phyloP scores from a whole-genome alignment of 2,797 vertebrate genomes.

The Halcyon leucocephala region DNA sequence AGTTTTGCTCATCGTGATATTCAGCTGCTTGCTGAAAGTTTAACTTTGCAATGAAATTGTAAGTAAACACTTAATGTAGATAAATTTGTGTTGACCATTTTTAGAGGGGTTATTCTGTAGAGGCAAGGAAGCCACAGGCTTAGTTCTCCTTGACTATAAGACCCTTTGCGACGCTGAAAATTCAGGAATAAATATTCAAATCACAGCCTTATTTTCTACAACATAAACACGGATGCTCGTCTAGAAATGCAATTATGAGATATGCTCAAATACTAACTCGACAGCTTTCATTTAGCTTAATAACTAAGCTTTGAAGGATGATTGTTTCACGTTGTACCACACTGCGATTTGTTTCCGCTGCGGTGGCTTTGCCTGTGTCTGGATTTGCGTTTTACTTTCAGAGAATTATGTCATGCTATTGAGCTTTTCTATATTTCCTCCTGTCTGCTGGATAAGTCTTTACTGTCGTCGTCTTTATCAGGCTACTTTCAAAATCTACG shows the following conservation, averaged over 20 bases:
- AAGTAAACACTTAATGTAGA: neutral
- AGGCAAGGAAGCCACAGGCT: neutral
- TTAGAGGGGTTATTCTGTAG: neutral
- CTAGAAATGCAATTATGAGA: neutral
- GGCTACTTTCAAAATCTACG: conserved; percentile 46
- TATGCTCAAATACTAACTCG: neutral
- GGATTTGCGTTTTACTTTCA: neutral
- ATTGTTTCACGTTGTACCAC: neutral
- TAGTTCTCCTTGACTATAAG: neutral
- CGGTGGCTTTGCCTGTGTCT: neutral
- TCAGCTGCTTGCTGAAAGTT: neutral
- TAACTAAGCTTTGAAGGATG: neutral
- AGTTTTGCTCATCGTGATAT: neutral
- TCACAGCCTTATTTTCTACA: neutral
- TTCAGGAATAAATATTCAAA: neutral
- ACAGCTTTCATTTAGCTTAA: neutral
- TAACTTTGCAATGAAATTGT: neutral
- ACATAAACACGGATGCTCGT: neutral
- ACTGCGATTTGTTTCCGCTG: neutral
- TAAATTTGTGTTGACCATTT: neutral
- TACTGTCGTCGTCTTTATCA: neutral
- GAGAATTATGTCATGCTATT: neutral
- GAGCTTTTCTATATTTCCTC: neutral
- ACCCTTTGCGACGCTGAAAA: neutral
- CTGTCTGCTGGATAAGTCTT: neutral